A percentile compares a stretch with the other conserved stretches of the same genome.
These are phyloP conservation scores for Sylvia atricapilla DNA, from an alignment of 2,113 vertebrate species.

Conservation along the genomic window DNA sequence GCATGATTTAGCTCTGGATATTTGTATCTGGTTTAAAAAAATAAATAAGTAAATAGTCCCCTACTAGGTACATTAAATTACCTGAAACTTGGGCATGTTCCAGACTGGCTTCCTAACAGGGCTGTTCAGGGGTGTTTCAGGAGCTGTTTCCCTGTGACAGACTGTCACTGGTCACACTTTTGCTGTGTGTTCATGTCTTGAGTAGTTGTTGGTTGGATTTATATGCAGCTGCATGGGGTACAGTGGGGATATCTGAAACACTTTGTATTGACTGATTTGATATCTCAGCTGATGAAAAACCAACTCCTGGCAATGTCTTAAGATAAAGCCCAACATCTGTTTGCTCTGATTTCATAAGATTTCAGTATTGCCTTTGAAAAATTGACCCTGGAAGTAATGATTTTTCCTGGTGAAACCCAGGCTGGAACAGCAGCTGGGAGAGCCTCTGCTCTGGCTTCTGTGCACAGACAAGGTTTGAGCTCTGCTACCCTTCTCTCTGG, in stretches of 20 bases:
- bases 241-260: neutral
- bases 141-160: neutral
- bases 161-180: neutral
- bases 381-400: neutral
- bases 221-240: neutral
- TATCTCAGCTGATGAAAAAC: conserved; percentile 35
- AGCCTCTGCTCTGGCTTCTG: neutral
- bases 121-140: neutral
- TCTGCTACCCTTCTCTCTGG: neutral
- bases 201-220: neutral
- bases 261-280: neutral
- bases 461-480: neutral
- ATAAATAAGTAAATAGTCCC: neutral
- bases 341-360: neutral
- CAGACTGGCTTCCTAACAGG: conserved; percentile 13
- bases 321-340: neutral
- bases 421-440: neutral
- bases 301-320: conserved; percentile 17
- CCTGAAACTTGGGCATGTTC: conserved; percentile 54
- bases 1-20: neutral
- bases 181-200: neutral
- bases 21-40: neutral
- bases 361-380: neutral
- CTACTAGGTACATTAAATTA: neutral
- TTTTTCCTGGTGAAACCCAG: neutral